Evolutionary conservation across 2,113 vertebrate species (phyloP).

Genomic region (Drymodes brunneopygia): DNA sequence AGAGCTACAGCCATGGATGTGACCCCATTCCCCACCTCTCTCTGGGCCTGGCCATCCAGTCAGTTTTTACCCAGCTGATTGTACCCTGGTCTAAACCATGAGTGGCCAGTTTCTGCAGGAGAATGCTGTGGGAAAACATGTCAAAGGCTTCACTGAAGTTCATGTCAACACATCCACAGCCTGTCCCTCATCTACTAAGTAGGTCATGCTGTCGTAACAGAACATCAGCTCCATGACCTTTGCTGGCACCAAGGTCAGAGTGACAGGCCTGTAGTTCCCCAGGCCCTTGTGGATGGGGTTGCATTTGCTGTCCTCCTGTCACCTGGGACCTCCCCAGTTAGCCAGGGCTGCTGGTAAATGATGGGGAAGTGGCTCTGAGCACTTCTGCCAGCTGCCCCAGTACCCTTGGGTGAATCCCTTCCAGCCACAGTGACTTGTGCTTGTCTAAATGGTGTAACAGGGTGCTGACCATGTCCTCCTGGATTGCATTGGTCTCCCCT

Average conservation of each 20-base stretch:
- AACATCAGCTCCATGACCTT: neutral
- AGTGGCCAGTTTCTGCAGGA: neutral
- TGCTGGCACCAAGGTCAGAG: neutral
- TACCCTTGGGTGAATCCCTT: neutral
- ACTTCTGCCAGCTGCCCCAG: neutral
- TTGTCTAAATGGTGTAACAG: neutral
- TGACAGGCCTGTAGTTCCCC: neutral
- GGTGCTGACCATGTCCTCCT: neutral
- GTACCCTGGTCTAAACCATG: rapidly evolving
- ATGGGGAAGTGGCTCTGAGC: neutral
- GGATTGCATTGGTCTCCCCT: neutral
- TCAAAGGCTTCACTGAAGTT: neutral
- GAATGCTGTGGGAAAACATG: too few relatives aligned
- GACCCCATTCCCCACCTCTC: neutral
- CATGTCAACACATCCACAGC: rapidly evolving
- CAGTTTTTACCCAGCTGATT: neutral
- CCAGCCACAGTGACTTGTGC: neutral
- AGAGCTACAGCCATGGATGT: neutral
- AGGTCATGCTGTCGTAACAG: neutral
- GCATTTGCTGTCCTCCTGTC: neutral
- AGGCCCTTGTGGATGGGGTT: neutral
- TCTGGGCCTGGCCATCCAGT: neutral
- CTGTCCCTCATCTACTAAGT: neutral
- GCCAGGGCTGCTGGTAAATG: neutral
- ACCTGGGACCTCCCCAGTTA: neutral